Conservation (phyloP, 2,888 invertebrate species). For the Ctena decussata region DNA sequence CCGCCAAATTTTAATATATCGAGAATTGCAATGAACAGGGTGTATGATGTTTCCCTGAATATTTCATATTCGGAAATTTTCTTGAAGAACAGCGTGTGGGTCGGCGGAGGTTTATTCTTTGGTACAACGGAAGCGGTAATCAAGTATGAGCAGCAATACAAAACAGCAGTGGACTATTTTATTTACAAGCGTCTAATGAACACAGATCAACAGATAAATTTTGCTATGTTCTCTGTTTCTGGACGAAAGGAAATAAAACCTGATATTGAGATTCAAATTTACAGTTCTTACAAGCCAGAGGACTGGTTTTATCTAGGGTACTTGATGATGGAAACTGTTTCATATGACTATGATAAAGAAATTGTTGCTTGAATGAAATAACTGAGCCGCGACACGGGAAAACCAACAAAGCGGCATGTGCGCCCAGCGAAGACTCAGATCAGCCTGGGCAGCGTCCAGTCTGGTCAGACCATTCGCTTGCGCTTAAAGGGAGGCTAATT, state of each 20-base stretch:
- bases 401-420: too few relatives aligned
- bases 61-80: constrained; percentile 35
- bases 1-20: constrained; percentile 31
- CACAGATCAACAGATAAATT: constrained; percentile 63
- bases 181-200: constrained; percentile 42
- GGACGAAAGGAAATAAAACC: constrained; percentile 42
- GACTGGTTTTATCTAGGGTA: constrained; percentile 62
- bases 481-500: too few relatives aligned
- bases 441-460: too few relatives aligned
- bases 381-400: too few relatives aligned
- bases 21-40: constrained; percentile 37
- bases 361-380: too few relatives aligned
- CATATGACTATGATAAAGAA: too few relatives aligned
- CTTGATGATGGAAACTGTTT: constrained; percentile 1
- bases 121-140: constrained; percentile 38
- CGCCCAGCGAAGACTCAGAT: too few relatives aligned
- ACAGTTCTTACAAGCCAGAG: neutral
- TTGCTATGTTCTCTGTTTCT: constrained; percentile 45
- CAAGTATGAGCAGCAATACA: constrained; percentile 41
- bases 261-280: constrained; percentile 55
- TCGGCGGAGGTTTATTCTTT: constrained; percentile 58
- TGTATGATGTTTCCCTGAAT: neutral
- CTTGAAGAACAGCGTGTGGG: constrained; percentile 60
- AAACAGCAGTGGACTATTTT: constrained; percentile 52
- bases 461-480: too few relatives aligned